Evolutionary conservation across 2,113 vertebrate species (phyloP), one percentile per base, ranked within the genome.

Genomic region (Dipodomys stephensi): DNA sequence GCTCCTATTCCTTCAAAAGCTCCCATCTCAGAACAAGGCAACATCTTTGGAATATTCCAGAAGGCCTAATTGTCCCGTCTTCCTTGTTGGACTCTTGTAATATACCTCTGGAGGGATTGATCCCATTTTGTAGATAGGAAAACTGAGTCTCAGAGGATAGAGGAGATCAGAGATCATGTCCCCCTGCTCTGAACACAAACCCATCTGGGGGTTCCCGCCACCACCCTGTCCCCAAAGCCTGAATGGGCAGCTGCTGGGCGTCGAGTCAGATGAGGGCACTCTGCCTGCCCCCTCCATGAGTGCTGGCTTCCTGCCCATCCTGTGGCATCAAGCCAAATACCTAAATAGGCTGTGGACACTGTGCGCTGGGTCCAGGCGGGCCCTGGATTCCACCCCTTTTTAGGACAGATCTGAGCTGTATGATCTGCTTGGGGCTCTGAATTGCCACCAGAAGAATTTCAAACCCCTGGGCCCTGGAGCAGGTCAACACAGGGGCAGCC

Each of bases 301-400:
- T 7, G 0, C 71, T 94, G 93, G 82, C 85, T 68, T 64, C 35
- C 69, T 28, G 82, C 91, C 94, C 49, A 10, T 32, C 82, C 81
- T 83, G 28, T 73, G 74, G 81, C 92, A 18, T 78, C 53, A 6
- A 93, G 84, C 85, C 84, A 88, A 53, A 89, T 91, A 60, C 32
- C 10, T 39, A 95, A 96, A 97, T 68, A 93, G 15, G 62, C 87
- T 76, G 49, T 18, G n/a, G 91, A 91, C 46, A n/a, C 65, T n/a
- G 20, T n/a, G 73, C 2, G 2, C 78, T 93, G 87, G 95, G 91
- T 78, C 18, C 19, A 72, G 25, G 71, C 78, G 53, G 68, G 87
- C 23, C 73, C 46, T 57, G 65, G 90, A 96, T 97, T 97, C 96
- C 97, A 96, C 81, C 94, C 97, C 96, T 95, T 97, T 97, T 97